Conservation (phyloP, 2,113 vertebrate genomes). For the Muntiacus reevesi region DNA sequence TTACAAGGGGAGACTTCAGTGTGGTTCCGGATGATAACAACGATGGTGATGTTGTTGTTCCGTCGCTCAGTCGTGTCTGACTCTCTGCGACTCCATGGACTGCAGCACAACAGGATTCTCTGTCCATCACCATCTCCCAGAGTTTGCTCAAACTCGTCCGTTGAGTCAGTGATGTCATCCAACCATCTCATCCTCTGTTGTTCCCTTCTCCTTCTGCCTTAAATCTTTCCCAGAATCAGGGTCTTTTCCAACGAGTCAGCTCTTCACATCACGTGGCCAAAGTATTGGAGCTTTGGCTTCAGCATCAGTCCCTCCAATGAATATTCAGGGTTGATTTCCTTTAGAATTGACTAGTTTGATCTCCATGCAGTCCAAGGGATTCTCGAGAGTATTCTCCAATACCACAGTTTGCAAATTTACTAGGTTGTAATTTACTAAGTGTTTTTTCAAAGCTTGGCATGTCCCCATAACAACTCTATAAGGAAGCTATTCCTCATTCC, state of each 20-base stretch:
- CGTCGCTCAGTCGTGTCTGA: rapidly evolving
- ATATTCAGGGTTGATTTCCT: background rate
- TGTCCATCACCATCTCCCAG: background rate
- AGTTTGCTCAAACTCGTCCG: background rate
- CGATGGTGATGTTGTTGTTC: background rate
- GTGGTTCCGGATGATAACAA: background rate
- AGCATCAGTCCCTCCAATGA: background rate
- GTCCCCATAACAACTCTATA: background rate
- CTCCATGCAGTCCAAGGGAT: background rate
- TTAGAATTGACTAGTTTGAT: background rate
- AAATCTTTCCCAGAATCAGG: background rate
- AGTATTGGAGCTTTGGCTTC: background rate
- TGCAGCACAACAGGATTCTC: background rate
- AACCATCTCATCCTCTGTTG: background rate
- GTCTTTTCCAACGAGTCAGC: background rate
- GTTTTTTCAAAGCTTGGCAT: background rate
- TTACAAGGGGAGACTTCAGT: background rate
- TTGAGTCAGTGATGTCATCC: rapidly evolving
- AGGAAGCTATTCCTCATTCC: background rate
- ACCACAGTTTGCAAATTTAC: background rate
- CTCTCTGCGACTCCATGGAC: background rate
- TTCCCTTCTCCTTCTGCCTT: background rate
- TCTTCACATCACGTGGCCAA: background rate
- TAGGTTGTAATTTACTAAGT: background rate
- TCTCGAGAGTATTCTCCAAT: background rate